A percentile compares a stretch with the other conserved stretches of the same genome.
These are phyloP conservation scores for Aspidiotus rigidus DNA, from an alignment of 2,888 invertebrate species.

Conservation along the genomic window DNA sequence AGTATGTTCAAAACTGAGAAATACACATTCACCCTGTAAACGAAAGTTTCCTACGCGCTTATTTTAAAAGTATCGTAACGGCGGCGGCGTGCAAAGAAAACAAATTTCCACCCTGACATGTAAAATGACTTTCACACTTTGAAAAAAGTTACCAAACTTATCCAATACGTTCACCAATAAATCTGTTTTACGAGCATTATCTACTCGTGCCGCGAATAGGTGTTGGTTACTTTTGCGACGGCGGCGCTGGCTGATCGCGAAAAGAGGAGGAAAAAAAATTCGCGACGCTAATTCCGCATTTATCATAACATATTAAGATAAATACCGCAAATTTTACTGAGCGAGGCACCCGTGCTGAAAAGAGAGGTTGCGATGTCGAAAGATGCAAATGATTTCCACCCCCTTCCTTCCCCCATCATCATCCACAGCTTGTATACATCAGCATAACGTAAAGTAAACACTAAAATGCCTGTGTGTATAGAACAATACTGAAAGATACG, in stretches of 20 bases:
- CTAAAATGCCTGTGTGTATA: too few relatives aligned
- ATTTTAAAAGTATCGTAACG: not conserved
- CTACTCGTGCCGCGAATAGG: slow-evolving; percentile 22
- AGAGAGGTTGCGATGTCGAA: not conserved
- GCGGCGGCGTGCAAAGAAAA: slow-evolving; percentile 15
- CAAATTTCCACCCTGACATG: slow-evolving; percentile 25
- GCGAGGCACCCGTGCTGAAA: slow-evolving; percentile 10
- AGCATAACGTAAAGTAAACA: not conserved
- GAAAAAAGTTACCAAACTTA: slow-evolving; percentile 27
- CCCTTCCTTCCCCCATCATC: too few relatives aligned
- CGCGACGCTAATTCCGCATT: slow-evolving; percentile 23
- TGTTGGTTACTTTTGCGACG: slow-evolving; percentile 19
- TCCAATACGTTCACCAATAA: slow-evolving; percentile 27
- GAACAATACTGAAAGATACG: too few relatives aligned
- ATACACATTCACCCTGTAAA: too few relatives aligned
- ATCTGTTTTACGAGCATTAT: slow-evolving; percentile 30
- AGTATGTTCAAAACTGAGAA: too few relatives aligned
- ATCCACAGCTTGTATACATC: slow-evolving; percentile 10
- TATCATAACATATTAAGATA: slow-evolving; percentile 27
- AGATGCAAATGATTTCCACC: slow-evolving; percentile 20
- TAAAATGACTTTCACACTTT: slow-evolving; percentile 28
- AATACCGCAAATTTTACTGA: slow-evolving; percentile 8
- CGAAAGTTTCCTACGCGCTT: too few relatives aligned
- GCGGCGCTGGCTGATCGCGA: not conserved
- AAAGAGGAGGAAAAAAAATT: slow-evolving; percentile 8